Evolutionary conservation across 2,113 vertebrate genomes (phyloP), one percentile per base, ranked within the genome.

Genomic region (Dermatemys mawii): DNA sequence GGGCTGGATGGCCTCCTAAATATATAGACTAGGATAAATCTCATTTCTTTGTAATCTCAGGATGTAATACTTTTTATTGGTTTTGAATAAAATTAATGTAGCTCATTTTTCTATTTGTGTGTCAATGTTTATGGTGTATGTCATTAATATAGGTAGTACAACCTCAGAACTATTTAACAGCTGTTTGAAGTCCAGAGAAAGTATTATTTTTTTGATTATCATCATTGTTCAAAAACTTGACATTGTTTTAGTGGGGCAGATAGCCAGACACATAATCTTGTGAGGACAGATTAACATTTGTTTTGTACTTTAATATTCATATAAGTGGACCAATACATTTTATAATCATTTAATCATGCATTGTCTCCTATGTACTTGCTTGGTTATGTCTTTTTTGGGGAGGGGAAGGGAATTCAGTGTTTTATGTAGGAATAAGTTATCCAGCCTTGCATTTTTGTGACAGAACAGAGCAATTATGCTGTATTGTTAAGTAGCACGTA

Each of bases 1-100:
- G 35, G 94, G 97, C 73, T 87, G 94, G 83, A 86, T 57, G 92
- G 60, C 90, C 96, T 4, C 94, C 93, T 21, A 41, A 63, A 90
- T 13, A 2, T 10, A 8, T 35, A n/a, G 41, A 16, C 29, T 41
- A 73, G 60, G 57, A 26, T 0, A 1, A 54, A 70, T 79, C 48
- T 29, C 44, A 86, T n/a, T 54, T 1, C 73, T 91, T 51, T 82
- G 51, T 90, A 35, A 91, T 24, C 90, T 87, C 88, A 73, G 80
- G 82, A 55, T 22, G 8, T 46, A 38, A 84, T 4, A 21, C 0
- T 27, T n/a, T 35, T n/a, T 35, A 24, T 76, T 92, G 51, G 60
- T 78, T 87, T 82, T 51, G 6, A 96, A 90, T 95, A 91, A 89
- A 96, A 82, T 8, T 84, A 87, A 53, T 0, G 3, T 32, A 93